Conservation (phyloP, 1,140 invertebrate species). For the Drosophila nigrodunni region DNA sequence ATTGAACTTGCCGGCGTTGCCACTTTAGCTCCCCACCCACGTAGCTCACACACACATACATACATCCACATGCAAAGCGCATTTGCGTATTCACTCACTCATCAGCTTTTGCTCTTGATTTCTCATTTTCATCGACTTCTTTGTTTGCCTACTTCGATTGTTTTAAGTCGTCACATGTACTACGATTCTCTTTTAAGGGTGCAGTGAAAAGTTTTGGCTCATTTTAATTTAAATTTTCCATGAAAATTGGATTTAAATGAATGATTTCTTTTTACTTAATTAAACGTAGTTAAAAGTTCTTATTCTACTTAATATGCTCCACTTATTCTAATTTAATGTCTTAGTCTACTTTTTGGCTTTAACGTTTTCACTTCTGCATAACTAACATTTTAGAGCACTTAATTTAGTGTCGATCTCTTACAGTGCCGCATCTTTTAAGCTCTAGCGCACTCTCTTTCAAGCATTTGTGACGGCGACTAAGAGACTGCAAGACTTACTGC, state of each 20-base stretch:
- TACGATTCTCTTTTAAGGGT: not conserved
- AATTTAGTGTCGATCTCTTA: not conserved
- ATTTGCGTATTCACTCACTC: constrained; percentile 25
- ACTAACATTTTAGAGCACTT: too few species aligned
- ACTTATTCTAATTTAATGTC: too few species aligned
- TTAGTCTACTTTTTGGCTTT: too few species aligned
- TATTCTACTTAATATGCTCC: too few species aligned
- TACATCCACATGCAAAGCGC: not conserved
- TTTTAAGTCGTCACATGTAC: constrained; percentile 43
- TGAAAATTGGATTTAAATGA: too few species aligned
- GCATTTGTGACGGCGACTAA: not conserved
- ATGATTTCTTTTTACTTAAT: too few species aligned
- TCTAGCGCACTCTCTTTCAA: too few species aligned
- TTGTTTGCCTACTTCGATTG: constrained; percentile 31
- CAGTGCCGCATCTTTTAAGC: not conserved
- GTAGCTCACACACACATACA: constrained; percentile 7
- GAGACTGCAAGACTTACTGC: constrained; percentile 1
- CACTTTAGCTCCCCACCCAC: constrained; percentile 10
- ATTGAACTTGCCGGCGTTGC: constrained; percentile 49
- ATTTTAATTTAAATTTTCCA: too few species aligned
- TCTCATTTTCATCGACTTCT: constrained; percentile 20
- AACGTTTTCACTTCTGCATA: too few species aligned
- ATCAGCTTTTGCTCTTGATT: constrained; percentile 6
- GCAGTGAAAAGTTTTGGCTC: too few species aligned
- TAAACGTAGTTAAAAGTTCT: too few species aligned